Base-by-base conservation (phyloP, 2,797 vertebrate species). In the Eutrigla gurnardus region DNA sequence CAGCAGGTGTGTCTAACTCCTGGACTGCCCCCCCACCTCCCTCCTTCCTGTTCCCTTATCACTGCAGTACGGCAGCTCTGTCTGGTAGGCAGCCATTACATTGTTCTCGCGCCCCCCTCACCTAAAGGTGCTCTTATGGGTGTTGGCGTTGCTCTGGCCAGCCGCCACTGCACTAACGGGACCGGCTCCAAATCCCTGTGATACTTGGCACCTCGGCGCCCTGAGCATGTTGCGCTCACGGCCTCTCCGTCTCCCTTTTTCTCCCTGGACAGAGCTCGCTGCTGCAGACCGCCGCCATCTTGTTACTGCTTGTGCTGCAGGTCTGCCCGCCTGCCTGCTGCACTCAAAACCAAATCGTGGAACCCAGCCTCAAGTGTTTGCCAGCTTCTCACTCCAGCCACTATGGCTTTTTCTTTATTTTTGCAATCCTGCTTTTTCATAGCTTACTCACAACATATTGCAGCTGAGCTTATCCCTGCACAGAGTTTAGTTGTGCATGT, bases 201-300 rank as follows among this genome's bases (percentile, higher is more conserved):
- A 83, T 88, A 87, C 86, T 92, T 89, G 90, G 89, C 86, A 88
- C 88, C 80, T 66, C 63, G 74, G 77, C 86, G 89, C 86, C 85
- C 84, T 39, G 66, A 76, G 85, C 81, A 68, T 64, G 82, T 88
- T 84, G 65, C 36, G 37, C 60, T 75, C 40, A 54, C 68, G 17
- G 72, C 79, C 80, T 58, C 76, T 81, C 77, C 69, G 74, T 77
- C 82, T 89, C 70, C 53, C 37, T 36, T 54, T 77, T 72, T 77
- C 82, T 87, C 81, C 76, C 83, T 80, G 89, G 88, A 84, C 85
- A 70, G 68, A 80, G 82, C 84, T 90, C 77, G 75, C 75, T 86
- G 89, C 90, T 82, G 86, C 91, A 92, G 83, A 84, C 83, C 60
- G 89, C 89, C 90, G 89, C 91, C 92, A 93, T 93, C 91, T 91